Conservation (phyloP, 2,888 invertebrate species). For the Plutella xylostella region DNA sequence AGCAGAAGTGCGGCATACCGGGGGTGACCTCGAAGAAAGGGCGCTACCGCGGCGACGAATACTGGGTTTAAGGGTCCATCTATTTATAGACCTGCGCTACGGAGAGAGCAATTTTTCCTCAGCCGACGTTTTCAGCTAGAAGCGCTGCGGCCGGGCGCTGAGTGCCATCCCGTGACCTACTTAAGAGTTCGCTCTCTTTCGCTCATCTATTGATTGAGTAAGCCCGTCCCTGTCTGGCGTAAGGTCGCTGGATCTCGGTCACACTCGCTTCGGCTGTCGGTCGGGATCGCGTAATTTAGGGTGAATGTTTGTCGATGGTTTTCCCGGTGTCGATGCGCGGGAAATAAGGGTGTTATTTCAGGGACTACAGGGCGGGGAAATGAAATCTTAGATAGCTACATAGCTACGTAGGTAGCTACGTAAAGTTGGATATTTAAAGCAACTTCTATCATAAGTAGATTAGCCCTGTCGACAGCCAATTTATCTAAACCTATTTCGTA, state of each 20-base stretch:
- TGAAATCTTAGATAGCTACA: no score
- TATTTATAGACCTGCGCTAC: slow-evolving; percentile 41
- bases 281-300: slow-evolving; percentile 9
- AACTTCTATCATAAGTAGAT: no score
- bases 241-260: slow-evolving; percentile 64
- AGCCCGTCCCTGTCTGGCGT: slow-evolving; percentile 36
- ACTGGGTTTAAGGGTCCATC: slow-evolving; percentile 16
- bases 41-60: no score
- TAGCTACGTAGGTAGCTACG: no score
- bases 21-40: no score
- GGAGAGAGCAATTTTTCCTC: slow-evolving; percentile 25
- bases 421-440: no score
- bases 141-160: slow-evolving; percentile 35
- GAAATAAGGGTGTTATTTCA: no score
- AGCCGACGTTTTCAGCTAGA: slow-evolving; percentile 46
- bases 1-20: no score
- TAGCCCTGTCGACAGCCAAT: no score
- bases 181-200: slow-evolving; percentile 36
- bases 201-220: slow-evolving; percentile 18
- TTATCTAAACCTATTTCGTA: no score
- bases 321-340: no score
- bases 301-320: slow-evolving; percentile 11
- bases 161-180: slow-evolving; percentile 61
- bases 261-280: slow-evolving; percentile 30
- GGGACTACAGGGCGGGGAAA: no score